Base-by-base conservation (phyloP, 2,113 vertebrate genomes). In the Antechinus stuartii region DNA sequence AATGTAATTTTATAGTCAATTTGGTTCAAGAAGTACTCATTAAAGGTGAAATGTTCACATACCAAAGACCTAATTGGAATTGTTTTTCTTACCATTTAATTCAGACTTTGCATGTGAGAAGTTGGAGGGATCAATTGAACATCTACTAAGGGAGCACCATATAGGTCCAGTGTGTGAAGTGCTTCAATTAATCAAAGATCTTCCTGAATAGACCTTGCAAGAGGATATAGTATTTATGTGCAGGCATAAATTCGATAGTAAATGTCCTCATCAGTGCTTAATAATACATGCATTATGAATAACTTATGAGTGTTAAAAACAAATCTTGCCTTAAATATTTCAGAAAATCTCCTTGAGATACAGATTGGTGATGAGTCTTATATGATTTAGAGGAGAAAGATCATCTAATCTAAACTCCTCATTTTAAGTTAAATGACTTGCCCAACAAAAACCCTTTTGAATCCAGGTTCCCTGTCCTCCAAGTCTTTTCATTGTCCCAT, bases 1-100 rank as follows among this genome's bases (percentile, higher is more conserved):
- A 84, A 84, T 84, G 68, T 84, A 84, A 84, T 84, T 84, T 84
- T 84, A 84, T 84, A 84, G 68, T 84, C 68, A 84, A 84, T 84
- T 84, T 84, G 68, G 68, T 84, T 84, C 68, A 84, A 84, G 68
- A 84, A 84, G 68, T 84, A 84, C n/a, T 84, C 68, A 84, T 84
- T 84, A 84, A 84, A 84, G 68, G 68, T 84, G n/a, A 42, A 84
- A 84, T 84, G 68, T 84, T 84, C 68, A 84, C 68, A 84, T 84
- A 84, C n/a, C 68, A 84, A 84, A 84, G 68, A 84, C n/a, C 68
- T 84, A 84, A 84, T 42, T 84, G 68, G 68, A 84, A 84, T 84
- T 84, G 68, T 84, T 84, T 84, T 84, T 84, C 42, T 84, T 84
- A 84, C n/a, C 68, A 84, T 42, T 23, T 84, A 84, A 84, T 84